Evolutionary conservation across 2,888 invertebrate genomes (phyloP), one percentile per base, ranked within the genome.

Genomic region (Actias luna): DNA sequence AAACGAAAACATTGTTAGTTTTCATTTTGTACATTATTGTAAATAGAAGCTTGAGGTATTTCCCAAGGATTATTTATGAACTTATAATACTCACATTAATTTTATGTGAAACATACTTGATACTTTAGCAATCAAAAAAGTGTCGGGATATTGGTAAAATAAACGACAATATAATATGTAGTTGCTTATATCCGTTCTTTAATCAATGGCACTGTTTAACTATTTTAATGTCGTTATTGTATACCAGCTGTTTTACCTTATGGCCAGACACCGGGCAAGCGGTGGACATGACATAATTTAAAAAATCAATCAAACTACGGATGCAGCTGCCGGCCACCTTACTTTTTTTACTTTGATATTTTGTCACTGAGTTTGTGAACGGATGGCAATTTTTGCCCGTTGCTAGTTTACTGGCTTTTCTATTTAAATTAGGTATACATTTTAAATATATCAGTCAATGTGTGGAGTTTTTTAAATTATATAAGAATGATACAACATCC

Each of bases 1-100:
- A 69, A 71, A n/a, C 5, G 27, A 16, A 46, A 33, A 42, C 8
- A 8, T 8, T 52, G 29, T 55, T 55, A 29, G 12, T 52, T 52
- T 52, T 52, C 4, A 52, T 12, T 52, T 7, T 52, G 25, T 10
- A 4, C n/a, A 27, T 52, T 42, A 0, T 42, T 18, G 16, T 14
- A 1, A 1, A 1, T 36, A 35, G 35, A n/a, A n/a, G n/a, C n/a
- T 12, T 14, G 4, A 36, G 5, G 39, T 39, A 16, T 39, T 39
- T 39, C 39, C 16, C 39, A 39, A 39, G 5, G n/a, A 5, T 39
- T 39, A n/a, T n/a, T n/a, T 16, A 14, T 36, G 2, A 16, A 36
- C 14, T n/a, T n/a, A n/a, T n/a, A n/a, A n/a, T n/a, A n/a, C n/a
- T n/a, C n/a, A n/a, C n/a, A n/a, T n/a, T n/a, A n/a, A n/a, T n/a